Conservation (phyloP, 35 echinoderm and acorn worm species). For the Patiria miniata region DNA sequence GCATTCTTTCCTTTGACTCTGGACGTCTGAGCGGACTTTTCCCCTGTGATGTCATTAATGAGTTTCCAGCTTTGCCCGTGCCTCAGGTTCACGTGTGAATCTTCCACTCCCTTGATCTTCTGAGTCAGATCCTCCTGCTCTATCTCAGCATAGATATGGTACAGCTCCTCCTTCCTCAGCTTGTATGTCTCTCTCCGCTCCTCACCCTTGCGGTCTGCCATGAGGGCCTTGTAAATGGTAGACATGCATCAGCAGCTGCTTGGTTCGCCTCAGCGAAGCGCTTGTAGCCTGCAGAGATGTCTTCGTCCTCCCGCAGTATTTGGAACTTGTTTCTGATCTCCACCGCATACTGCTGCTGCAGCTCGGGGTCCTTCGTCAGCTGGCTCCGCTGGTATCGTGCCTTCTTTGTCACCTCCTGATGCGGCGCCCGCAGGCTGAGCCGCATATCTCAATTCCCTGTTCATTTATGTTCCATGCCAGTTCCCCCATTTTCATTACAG, state of each 20-base stretch:
- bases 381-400: not conserved
- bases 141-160: too few species aligned
- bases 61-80: slow-evolving; percentile 17
- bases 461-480: too few species aligned
- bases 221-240: not conserved
- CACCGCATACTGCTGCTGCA: not conserved
- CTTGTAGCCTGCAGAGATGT: not conserved
- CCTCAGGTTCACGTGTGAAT: not conserved
- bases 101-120: not conserved
- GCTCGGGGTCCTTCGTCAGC: not conserved
- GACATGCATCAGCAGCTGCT: not conserved
- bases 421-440: too few species aligned
- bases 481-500: too few species aligned
- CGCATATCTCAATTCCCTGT: too few species aligned
- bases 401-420: too few species aligned
- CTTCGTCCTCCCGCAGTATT: not conserved
- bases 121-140: not conserved
- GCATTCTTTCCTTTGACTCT: not conserved
- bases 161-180: not conserved
- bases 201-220: not conserved
- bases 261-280: not conserved
- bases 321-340: not conserved
- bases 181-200: not conserved
- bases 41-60: slow-evolving; percentile 24
- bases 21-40: not conserved